Evolutionary conservation across 2,888 invertebrate species (phyloP).

Genomic region (Adelognathus sp.): DNA sequence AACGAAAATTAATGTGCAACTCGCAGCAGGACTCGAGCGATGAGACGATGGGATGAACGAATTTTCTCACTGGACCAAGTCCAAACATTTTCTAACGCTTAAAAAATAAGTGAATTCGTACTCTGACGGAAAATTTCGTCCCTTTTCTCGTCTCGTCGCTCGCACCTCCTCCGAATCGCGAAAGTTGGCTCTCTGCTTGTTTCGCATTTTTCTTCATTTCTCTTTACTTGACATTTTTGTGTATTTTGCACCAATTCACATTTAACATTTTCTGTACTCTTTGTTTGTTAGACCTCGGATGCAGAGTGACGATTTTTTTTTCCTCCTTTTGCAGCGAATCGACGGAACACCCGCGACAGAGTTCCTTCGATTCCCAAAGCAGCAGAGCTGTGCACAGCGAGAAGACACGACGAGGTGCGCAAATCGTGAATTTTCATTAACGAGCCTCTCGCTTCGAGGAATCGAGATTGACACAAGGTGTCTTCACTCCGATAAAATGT

Average conservation of each 20-base stretch:
- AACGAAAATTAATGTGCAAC: not conserved
- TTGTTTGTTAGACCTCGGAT: slow-evolving; percentile 74
- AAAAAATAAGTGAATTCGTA: slow-evolving; percentile 52
- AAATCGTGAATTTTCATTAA: slow-evolving; percentile 26
- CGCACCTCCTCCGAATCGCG: not conserved
- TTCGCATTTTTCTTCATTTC: slow-evolving; percentile 15
- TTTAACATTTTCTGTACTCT: slow-evolving; percentile 25
- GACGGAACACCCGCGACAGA: slow-evolving; percentile 64
- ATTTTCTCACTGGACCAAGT: slow-evolving; percentile 26
- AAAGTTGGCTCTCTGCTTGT: slow-evolving; percentile 7
- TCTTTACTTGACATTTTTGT: not conserved
- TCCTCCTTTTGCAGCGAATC: slow-evolving; percentile 67
- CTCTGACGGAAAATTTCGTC: slow-evolving; percentile 13
- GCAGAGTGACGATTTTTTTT: slow-evolving; percentile 74
- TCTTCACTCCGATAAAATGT: not conserved
- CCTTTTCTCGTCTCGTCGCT: not conserved
- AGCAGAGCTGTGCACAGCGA: slow-evolving; percentile 62
- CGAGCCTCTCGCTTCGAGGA: not conserved
- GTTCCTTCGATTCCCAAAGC: slow-evolving; percentile 70
- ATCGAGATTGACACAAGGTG: not conserved
- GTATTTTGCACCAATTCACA: slow-evolving; percentile 22
- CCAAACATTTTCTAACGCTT: slow-evolving; percentile 37
- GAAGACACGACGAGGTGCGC: slow-evolving; percentile 58
- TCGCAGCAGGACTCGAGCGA: not conserved
- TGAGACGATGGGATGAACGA: not conserved